Evolutionary conservation across 2,113 vertebrate genomes (phyloP).

Genomic region (Chaenogobius annularis): DNA sequence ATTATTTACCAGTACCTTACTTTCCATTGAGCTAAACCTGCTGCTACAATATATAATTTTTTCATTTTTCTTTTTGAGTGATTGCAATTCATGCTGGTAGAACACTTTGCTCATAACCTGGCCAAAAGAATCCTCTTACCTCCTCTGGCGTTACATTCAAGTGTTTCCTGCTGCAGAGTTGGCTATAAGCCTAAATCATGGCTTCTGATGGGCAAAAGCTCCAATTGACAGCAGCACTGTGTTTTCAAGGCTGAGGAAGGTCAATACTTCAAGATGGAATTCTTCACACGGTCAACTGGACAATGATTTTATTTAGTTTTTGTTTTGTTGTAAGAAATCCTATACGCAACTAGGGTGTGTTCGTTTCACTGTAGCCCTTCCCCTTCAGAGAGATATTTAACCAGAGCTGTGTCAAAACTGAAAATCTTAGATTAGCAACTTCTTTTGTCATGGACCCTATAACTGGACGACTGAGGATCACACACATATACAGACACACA

Average conservation of each 20-base stretch:
- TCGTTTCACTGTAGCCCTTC: too few species aligned
- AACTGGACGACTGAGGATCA: too few species aligned
- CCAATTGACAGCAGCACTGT: slow-evolving; percentile 24
- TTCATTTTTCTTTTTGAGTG: slow-evolving; percentile 22
- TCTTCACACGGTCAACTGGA: too few species aligned
- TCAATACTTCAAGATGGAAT: slow-evolving; percentile 32
- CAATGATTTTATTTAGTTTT: too few species aligned
- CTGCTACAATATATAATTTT: too few species aligned
- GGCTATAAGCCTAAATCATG: slow-evolving; percentile 31
- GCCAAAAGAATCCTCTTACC: slow-evolving; percentile 29
- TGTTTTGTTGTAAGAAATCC: too few species aligned
- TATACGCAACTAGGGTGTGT: too few species aligned
- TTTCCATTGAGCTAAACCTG: background rate
- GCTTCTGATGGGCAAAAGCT: slow-evolving; percentile 33
- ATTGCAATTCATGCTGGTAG: slow-evolving; percentile 3
- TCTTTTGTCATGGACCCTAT: too few species aligned
- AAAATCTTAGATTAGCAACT: too few species aligned
- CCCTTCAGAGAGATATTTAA: too few species aligned
- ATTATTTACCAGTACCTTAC: background rate
- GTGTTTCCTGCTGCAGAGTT: slow-evolving; percentile 47
- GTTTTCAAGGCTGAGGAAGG: slow-evolving; percentile 11
- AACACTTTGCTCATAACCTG: slow-evolving; percentile 13
- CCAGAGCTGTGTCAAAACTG: too few species aligned
- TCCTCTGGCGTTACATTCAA: slow-evolving; percentile 41
- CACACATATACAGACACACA: too few species aligned